Evolutionary conservation across 2,113 vertebrate genomes (phyloP), one percentile per base, ranked within the genome.

Genomic region (Callorhinus ursinus): DNA sequence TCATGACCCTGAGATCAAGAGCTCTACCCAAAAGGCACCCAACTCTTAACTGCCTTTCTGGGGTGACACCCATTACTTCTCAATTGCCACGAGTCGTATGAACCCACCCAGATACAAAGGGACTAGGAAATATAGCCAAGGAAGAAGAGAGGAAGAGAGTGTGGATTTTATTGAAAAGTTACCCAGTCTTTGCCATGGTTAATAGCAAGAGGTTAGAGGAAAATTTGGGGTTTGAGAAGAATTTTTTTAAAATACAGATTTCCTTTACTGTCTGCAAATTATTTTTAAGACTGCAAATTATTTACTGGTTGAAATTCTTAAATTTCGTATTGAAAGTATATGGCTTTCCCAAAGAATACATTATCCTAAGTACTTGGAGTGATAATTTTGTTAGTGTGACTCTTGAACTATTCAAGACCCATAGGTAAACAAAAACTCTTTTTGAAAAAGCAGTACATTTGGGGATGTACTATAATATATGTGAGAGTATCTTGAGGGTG

Each of bases 371-470:
- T 82, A 95, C 19, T 51, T 28, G n/a, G 22, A 90, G 24, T 87
- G 46, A 57, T 80, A 15, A 69, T 63, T 97, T 90, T 92, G 79
- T 92, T 89, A 88, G 7, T 67, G 31, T 72, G 49, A 1, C 51
- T 93, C n/a, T 90, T 74, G 49, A 92, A 93, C 71, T 86, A 89
- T 95, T 76, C 16, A 53, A 57, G 22, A 79, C 7, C 49, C 71
- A 36, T 57, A 46, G 26, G 46, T 92, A 95, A 90, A 96, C 42
- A 85, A 57, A 5, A 36, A 83, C 46, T 59, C 72, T 69, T 69
- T 42, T 14, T 80, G 71, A 79, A 76, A 93, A 96, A 28, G 36
- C 57, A 39, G 55, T 72, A 93, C 53, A 65, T 49, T 67, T 82
- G 63, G 39, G 87, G 22, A 69, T 71, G 42, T 53, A 81, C 85